phyloP scores from a whole-genome alignment of 2,888 invertebrate genomes.

The Drosophila sordidula region DNA sequence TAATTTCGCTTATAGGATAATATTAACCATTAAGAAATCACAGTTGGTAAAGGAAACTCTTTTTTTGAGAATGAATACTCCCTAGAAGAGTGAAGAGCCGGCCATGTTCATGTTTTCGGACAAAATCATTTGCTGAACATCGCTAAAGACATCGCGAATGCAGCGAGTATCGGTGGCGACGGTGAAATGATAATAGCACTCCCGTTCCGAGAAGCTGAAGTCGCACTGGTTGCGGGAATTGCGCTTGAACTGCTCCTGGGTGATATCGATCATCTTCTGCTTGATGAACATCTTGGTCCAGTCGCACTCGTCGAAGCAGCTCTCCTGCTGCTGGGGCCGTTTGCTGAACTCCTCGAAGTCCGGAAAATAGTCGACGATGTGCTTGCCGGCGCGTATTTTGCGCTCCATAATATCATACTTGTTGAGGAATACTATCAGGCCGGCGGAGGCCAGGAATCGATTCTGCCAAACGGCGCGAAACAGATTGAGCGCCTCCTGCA shows the following conservation, averaged over 20 bases:
- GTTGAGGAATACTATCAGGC: constrained; percentile 92
- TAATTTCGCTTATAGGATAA: constrained; percentile 36
- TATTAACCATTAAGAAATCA: constrained; percentile 45
- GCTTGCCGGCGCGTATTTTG: constrained; percentile 89
- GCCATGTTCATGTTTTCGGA: constrained; percentile 85
- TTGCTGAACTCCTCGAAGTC: constrained; percentile 87
- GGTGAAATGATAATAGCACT: constrained; percentile 91
- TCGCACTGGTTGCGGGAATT: constrained; percentile 83
- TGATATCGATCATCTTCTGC: constrained; percentile 88
- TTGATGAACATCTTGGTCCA: constrained; percentile 89
- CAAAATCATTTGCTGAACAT: constrained; percentile 89
- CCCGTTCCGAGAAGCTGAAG: constrained; percentile 85
- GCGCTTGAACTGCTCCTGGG: constrained; percentile 86
- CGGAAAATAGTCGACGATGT: constrained; percentile 89
- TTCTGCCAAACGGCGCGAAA: constrained; percentile 92
- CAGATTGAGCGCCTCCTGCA: constrained; percentile 89
- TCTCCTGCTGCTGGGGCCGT: constrained; percentile 85
- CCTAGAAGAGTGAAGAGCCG: constrained; percentile 84
- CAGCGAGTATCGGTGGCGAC: constrained; percentile 91
- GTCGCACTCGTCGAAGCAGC: constrained; percentile 88
- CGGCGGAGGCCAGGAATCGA: constrained; percentile 89
- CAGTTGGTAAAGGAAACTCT: constrained; percentile 49
- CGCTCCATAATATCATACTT: constrained; percentile 91
- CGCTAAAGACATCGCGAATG: constrained; percentile 90
- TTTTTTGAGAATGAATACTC: constrained; percentile 24